A percentile compares a stretch with the other conserved stretches of the same genome.
Evolutionary conservation across 2,888 invertebrate genomes (phyloP).

Genomic region (Meta bourneti): DNA sequence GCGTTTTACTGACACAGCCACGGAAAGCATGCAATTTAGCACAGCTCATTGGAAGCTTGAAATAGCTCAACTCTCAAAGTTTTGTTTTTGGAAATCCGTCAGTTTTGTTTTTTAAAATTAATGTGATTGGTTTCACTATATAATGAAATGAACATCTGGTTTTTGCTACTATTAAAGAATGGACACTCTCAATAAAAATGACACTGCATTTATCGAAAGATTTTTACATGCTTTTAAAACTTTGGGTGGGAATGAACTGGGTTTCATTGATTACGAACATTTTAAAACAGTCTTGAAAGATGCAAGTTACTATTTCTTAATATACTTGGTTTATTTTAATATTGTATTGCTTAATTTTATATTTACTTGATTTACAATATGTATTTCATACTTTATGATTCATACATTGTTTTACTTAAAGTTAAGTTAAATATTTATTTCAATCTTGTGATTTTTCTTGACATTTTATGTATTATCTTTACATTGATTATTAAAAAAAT

Average conservation of each 20-base stretch:
- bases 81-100: conserved; percentile 5
- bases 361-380: too few species aligned
- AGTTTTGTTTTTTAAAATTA: neutral
- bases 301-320: neutral
- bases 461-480: too few species aligned
- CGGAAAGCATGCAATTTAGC: too few species aligned
- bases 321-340: neutral
- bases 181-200: conserved; percentile 35
- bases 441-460: too few species aligned
- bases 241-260: conserved; percentile 49
- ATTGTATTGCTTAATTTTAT: too few species aligned
- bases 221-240: conserved; percentile 61
- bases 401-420: too few species aligned
- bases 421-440: too few species aligned
- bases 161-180: neutral
- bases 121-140: neutral
- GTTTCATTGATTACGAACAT: conserved; percentile 52
- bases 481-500: too few species aligned
- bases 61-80: conserved; percentile 28
- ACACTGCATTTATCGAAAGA: conserved; percentile 39
- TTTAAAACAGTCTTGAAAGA: conserved; percentile 29
- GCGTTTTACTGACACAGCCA: too few species aligned
- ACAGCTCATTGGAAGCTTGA: neutral
- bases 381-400: too few species aligned
- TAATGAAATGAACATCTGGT: neutral